phyloP scores from a whole-genome alignment of 2,113 vertebrate species.

The Calidris pugnax region DNA sequence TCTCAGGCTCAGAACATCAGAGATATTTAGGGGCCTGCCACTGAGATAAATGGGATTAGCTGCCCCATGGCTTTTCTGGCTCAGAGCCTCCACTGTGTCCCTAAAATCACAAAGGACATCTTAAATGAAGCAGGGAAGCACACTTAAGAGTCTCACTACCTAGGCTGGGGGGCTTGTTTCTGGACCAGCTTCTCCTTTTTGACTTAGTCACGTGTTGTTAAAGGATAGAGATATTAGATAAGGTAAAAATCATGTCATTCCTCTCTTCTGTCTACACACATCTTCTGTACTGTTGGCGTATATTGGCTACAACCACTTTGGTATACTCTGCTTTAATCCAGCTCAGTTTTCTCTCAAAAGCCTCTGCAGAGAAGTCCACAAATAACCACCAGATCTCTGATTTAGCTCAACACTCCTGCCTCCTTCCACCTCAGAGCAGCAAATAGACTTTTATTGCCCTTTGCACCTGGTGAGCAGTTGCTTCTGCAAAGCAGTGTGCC shows the following conservation, averaged over 20 bases:
- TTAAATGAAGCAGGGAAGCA: neutral
- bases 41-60: constrained; percentile 53
- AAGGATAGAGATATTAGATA: neutral
- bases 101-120: constrained; percentile 57
- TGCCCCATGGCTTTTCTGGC: constrained; percentile 26
- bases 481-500: neutral
- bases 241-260: neutral
- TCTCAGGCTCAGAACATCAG: neutral
- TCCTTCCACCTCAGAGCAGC: neutral
- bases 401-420: neutral
- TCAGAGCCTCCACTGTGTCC: neutral
- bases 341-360: neutral
- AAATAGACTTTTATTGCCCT: neutral
- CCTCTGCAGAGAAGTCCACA: neutral
- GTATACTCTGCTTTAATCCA: neutral
- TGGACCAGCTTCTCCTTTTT: neutral
- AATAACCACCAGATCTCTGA: neutral
- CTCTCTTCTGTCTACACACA: neutral
- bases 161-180: neutral
- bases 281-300: neutral
- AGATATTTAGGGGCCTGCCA: constrained; percentile 54
- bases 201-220: neutral
- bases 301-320: neutral
- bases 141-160: neutral
- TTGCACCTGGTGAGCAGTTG: neutral